These are phyloP conservation scores for Bos indicus DNA, from an alignment of 2,113 vertebrate genomes.

Conservation along the genomic window DNA sequence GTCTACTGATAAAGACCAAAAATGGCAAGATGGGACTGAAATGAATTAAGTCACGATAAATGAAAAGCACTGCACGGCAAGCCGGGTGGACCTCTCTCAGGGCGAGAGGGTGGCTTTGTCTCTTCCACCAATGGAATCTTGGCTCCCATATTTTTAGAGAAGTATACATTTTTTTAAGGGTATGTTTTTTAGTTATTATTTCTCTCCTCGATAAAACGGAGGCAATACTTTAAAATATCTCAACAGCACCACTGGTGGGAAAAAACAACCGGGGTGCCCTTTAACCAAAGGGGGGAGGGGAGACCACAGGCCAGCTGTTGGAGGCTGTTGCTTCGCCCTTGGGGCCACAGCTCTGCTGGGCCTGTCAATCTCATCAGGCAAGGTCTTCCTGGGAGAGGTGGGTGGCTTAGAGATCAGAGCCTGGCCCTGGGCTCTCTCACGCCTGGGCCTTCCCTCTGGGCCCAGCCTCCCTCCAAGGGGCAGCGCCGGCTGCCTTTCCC, in stretches of 20 bases:
- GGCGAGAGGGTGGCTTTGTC: slow-evolving; percentile 24
- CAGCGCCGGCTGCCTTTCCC: slow-evolving; percentile 9
- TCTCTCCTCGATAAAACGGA: slow-evolving; percentile 84
- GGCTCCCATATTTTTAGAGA: slow-evolving; percentile 58
- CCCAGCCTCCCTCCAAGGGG: background rate
- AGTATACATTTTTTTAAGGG: slow-evolving; percentile 25
- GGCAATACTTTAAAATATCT: slow-evolving; percentile 79
- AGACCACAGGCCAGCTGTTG: background rate
- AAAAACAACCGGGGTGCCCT: slow-evolving; percentile 58
- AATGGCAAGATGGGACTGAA: background rate
- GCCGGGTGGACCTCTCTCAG: background rate
- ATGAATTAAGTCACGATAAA: background rate
- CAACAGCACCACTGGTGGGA: slow-evolving; percentile 82
- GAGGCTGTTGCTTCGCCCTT: background rate
- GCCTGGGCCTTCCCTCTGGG: background rate
- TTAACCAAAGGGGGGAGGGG: background rate
- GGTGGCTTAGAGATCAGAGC: background rate
- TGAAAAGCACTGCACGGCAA: background rate
- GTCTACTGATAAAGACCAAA: background rate
- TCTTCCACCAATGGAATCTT: slow-evolving; percentile 52
- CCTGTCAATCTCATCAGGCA: background rate
- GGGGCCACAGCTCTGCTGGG: background rate
- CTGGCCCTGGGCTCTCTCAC: background rate
- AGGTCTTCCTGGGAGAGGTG: background rate
- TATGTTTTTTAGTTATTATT: slow-evolving; percentile 61